phyloP scores from a whole-genome alignment of 2,888 invertebrate species.

The Lamellibrachia columna region DNA sequence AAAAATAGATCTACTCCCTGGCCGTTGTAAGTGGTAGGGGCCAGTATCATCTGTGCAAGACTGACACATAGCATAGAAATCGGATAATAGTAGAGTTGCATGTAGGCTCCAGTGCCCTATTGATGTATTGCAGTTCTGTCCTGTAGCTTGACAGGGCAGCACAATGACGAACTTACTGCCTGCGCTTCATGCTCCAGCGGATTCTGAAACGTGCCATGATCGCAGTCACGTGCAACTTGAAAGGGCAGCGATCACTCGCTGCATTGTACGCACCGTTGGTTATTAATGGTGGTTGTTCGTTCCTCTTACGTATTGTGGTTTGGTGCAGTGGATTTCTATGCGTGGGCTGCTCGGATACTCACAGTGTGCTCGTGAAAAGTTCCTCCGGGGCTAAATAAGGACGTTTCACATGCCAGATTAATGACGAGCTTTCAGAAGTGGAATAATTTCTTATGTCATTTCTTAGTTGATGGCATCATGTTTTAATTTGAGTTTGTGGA shows the following conservation, averaged over 20 bases:
- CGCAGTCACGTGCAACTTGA: background rate
- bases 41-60: background rate
- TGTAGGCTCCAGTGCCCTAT: background rate
- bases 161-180: background rate
- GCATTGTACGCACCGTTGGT: background rate
- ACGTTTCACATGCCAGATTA: background rate
- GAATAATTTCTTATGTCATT: background rate
- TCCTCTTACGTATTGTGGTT: background rate
- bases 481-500: background rate
- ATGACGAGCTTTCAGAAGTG: background rate
- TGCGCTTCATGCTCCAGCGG: background rate
- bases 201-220: background rate
- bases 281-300: background rate
- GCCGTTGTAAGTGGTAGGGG: background rate
- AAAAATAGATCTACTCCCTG: background rate
- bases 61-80: background rate
- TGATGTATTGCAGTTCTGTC: background rate
- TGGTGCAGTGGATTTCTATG: background rate
- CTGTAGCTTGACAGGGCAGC: background rate
- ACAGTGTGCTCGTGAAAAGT: background rate
- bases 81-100: background rate
- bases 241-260: background rate
- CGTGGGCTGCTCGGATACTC: background rate
- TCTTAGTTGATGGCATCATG: background rate
- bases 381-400: background rate